Evolutionary conservation across 2,888 invertebrate species (phyloP), one percentile per base, ranked within the genome.

Genomic region (Apamea sordens): DNA sequence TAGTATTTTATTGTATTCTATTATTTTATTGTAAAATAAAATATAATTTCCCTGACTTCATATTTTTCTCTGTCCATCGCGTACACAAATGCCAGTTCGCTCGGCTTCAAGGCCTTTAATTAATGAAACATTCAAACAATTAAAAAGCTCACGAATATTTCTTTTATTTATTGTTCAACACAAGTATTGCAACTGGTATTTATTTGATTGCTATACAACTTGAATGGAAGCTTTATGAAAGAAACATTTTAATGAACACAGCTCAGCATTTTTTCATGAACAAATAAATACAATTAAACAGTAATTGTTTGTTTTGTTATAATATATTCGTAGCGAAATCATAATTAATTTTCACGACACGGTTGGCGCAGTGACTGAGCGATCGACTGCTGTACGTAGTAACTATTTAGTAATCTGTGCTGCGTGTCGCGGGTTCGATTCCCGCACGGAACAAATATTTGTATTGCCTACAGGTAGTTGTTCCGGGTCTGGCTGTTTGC

Each of bases 161-260:
- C 0, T 64, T 11, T 36, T 41, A 36, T 50, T 24, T 53, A 73
- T 28, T 76, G 44, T 56, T 28, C 18, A 76, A 47, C 36, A 18
- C 18, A 47, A 83, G 32, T 83, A 76, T 53, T 36, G 4, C 44
- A 64, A 5, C 8, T 24, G 44, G 44, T 76, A 79, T 83, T 82
- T 79, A 44, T n/a, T 82, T 75, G n/a, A 73, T 53, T 44, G 21
- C 32, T 75, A 36, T 21, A 63, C 44, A 63, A 32, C 44, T 74
- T 8, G 15, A 53, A 53, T 44, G 41, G 1, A 44, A 53, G 32
- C 41, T 32, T 28, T 44, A 15, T 18, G 32, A 75, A 79, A 63
- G 32, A 75, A 79, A 63, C 36, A 59, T 77, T 80, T 77, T 80
- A 77, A 77, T 77, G 28, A 69, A 68, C 36, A 21, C 13, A 3